Evolutionary conservation across 92 coral and sea anemone genomes (phyloP).

Genomic region (Palythoa heliodiscus): DNA sequence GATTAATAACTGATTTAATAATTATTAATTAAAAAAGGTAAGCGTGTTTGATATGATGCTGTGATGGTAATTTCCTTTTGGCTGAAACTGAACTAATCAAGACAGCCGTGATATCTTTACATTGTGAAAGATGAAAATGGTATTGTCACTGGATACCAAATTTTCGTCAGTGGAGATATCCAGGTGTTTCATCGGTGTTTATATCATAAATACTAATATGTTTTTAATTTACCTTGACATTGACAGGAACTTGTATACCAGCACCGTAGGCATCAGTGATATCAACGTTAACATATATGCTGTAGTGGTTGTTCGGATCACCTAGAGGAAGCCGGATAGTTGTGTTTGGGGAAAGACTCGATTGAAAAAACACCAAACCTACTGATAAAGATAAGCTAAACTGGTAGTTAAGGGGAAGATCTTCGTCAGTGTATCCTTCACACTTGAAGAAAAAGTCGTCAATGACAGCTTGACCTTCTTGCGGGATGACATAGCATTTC

Average conservation of each 20-base stretch:
- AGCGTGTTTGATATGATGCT: too few species aligned
- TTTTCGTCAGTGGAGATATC: too few species aligned
- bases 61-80: too few species aligned
- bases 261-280: constrained; percentile 75
- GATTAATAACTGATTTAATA: too few species aligned
- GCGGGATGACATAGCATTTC: constrained; percentile 56
- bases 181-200: too few species aligned
- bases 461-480: constrained; percentile 65
- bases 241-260: constrained; percentile 22
- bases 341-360: constrained; percentile 49
- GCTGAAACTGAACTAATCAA: too few species aligned
- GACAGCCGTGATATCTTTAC: too few species aligned
- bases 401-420: constrained; percentile 70
- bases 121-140: too few species aligned
- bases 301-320: constrained; percentile 55
- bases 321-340: constrained; percentile 81
- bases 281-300: constrained; percentile 49
- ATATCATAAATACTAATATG: too few species aligned
- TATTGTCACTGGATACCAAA: too few species aligned
- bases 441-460: constrained; percentile 67
- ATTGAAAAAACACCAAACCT: constrained; percentile 68
- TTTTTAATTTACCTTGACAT: constrained; percentile 14
- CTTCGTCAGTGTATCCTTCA: constrained; percentile 64
- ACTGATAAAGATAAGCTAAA: constrained; percentile 46
- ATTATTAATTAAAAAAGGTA: too few species aligned